Evolutionary conservation across 2,888 invertebrate species (phyloP).

Genomic region (Philonicus albiceps): DNA sequence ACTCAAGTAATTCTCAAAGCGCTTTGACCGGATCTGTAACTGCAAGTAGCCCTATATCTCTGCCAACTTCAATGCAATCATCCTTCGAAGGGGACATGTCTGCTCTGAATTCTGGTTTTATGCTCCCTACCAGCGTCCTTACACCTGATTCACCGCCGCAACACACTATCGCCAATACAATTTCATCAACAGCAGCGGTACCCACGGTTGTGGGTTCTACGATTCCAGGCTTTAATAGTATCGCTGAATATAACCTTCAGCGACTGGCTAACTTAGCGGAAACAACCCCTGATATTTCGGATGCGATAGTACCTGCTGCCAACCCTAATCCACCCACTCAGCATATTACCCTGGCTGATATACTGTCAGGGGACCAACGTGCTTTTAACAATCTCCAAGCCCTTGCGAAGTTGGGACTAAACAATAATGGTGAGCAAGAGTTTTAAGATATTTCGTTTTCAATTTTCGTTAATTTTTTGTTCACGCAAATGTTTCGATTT

Average conservation of each 20-base stretch:
- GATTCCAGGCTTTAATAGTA: conserved; percentile 68
- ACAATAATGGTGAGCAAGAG: conserved; percentile 67
- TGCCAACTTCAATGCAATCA: conserved; percentile 75
- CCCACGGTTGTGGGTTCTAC: conserved; percentile 54
- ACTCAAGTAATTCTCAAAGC: conserved; percentile 55
- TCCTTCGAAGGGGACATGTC: conserved; percentile 80
- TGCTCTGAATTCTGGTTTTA: conserved; percentile 65
- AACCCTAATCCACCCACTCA: conserved; percentile 69
- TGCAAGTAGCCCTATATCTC: conserved; percentile 74
- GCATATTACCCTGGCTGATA: conserved; percentile 78
- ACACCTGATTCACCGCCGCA: conserved; percentile 63
- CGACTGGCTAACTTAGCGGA: conserved; percentile 84
- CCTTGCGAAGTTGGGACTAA: conserved; percentile 83
- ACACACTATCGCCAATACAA: conserved; percentile 57
- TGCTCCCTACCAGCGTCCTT: conserved; percentile 59
- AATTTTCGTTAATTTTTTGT: conserved; percentile 14
- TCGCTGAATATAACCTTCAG: conserved; percentile 87
- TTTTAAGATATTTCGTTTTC: neutral
- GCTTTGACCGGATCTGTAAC: conserved; percentile 59
- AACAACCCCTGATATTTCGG: conserved; percentile 66
- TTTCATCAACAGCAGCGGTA: conserved; percentile 57
- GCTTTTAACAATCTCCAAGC: conserved; percentile 90
- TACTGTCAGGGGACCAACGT: conserved; percentile 76
- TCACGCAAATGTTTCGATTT: conserved; percentile 19
- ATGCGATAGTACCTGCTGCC: conserved; percentile 58